A percentile compares a stretch with the other conserved stretches of the same genome.
phyloP scores from a whole-genome alignment of 2,797 vertebrate species.

The Aeoliscus strigatus region DNA sequence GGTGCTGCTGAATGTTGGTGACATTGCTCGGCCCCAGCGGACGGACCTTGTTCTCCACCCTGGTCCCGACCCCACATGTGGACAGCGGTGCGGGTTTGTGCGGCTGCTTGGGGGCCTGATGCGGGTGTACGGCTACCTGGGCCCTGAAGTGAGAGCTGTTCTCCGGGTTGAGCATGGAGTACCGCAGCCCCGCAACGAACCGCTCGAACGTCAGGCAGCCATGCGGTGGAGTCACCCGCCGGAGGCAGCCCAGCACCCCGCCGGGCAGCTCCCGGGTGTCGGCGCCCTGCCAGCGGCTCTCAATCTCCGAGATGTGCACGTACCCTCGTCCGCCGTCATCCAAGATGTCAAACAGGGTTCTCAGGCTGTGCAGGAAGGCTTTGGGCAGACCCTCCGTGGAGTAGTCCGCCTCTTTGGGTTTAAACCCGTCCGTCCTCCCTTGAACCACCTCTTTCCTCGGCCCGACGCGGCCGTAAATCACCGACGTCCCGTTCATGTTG shows the following conservation, averaged over 20 bases:
- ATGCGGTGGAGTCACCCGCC: constrained; percentile 82
- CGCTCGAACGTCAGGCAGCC: constrained; percentile 92
- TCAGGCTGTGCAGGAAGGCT: constrained; percentile 87
- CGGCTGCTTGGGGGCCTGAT: constrained; percentile 31
- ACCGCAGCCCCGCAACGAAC: constrained; percentile 86
- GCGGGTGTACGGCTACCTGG: constrained; percentile 44
- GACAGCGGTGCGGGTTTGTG: constrained; percentile 49
- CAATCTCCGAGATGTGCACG: constrained; percentile 93
- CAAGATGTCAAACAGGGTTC: constrained; percentile 92
- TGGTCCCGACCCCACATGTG: constrained; percentile 38
- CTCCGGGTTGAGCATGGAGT: constrained; percentile 81
- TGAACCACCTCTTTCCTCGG: constrained; percentile 40
- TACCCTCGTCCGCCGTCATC: constrained; percentile 85
- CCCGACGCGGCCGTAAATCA: constrained; percentile 39
- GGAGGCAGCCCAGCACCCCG: constrained; percentile 83
- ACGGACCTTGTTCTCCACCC: constrained; percentile 69
- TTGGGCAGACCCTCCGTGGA: constrained; percentile 83
- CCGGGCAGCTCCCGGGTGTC: constrained; percentile 82
- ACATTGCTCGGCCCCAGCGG: constrained; percentile 75
- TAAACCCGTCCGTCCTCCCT: constrained; percentile 24
- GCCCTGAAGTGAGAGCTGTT: constrained; percentile 47
- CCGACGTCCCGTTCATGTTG: constrained; percentile 49
- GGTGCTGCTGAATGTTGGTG: constrained; percentile 63
- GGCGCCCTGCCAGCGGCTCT: constrained; percentile 88
- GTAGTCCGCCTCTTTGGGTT: constrained; percentile 54